Percentiles rank a stretch among this genome's conserved stretches.
These are phyloP conservation scores for Hermaeophaga mercurialis DNA, from an alignment of 2,888 invertebrate genomes.

Conservation along the genomic window DNA sequence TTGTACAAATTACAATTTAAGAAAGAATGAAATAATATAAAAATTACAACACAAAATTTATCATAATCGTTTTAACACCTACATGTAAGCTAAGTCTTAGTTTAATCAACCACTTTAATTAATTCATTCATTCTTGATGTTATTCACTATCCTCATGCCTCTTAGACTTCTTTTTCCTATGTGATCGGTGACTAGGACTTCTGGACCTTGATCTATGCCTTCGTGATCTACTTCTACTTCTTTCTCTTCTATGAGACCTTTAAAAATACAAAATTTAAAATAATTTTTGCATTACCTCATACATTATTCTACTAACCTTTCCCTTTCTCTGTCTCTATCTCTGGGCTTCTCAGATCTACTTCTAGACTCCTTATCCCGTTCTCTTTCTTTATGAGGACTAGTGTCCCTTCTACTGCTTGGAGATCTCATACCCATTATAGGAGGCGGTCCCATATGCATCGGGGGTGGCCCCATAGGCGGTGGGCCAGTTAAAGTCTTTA, in stretches of 20 bases:
- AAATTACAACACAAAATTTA: conserved; percentile 11
- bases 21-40: conserved; percentile 14
- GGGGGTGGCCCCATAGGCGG: conserved; percentile 54
- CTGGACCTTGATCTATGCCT: conserved; percentile 75
- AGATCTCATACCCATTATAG: conserved; percentile 41
- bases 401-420: conserved; percentile 35
- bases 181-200: conserved; percentile 68
- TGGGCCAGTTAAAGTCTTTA: conserved; percentile 73
- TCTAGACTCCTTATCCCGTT: conserved; percentile 57
- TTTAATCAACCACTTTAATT: too few relatives aligned
- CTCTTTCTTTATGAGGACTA: conserved; percentile 45
- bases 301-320: conserved; percentile 13
- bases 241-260: conserved; percentile 69
- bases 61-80: too few relatives aligned
- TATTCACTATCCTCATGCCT: conserved; percentile 69
- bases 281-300: not conserved
- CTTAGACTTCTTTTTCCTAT: conserved; percentile 72
- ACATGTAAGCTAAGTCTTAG: too few relatives aligned
- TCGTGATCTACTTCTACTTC: conserved; percentile 69
- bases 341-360: conserved; percentile 51
- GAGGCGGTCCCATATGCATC: conserved; percentile 49
- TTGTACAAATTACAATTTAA: conserved; percentile 11
- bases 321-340: conserved; percentile 54
- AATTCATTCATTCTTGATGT: too few relatives aligned
- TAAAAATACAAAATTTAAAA: not conserved